Evolutionary conservation across 1,140 invertebrate species (phyloP).

Genomic region (Cheumatopsyche charites): DNA sequence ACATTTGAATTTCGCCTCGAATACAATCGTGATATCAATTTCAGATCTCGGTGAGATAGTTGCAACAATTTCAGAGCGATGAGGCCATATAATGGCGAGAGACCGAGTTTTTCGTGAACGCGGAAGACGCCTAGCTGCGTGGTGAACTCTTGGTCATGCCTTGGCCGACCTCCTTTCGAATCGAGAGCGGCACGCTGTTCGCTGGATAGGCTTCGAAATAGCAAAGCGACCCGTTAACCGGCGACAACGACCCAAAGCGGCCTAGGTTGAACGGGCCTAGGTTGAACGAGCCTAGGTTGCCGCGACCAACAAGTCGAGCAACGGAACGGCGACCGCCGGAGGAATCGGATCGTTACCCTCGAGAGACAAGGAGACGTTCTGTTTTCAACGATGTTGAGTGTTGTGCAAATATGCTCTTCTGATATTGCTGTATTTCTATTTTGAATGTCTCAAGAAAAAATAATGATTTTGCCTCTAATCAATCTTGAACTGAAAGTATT

Average conservation of each 20-base stretch:
- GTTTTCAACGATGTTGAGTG: too few relatives aligned
- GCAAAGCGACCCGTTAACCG: constrained; percentile 12
- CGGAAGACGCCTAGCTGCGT: constrained; percentile 34
- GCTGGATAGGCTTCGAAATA: constrained; percentile 26
- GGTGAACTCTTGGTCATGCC: constrained; percentile 40
- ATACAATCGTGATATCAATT: too few relatives aligned
- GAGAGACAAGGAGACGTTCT: background rate
- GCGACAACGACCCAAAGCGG: background rate
- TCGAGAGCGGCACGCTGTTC: constrained; percentile 42
- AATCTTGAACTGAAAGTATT: too few relatives aligned
- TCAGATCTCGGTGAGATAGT: too few relatives aligned
- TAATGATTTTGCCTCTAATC: too few relatives aligned
- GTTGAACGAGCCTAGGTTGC: too few relatives aligned
- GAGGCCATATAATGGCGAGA: too few relatives aligned
- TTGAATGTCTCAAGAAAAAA: too few relatives aligned
- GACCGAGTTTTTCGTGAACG: constrained; percentile 42
- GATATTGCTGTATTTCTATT: too few relatives aligned
- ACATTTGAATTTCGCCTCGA: too few relatives aligned
- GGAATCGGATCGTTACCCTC: constrained; percentile 1
- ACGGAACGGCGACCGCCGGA: constrained; percentile 4
- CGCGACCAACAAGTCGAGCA: background rate
- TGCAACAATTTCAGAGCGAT: too few relatives aligned
- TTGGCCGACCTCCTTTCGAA: constrained; percentile 39
- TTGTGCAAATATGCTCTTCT: too few relatives aligned
- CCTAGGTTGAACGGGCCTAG: background rate